Base-by-base conservation (phyloP, 2,888 invertebrate genomes). In the Agrochola circellaris region DNA sequence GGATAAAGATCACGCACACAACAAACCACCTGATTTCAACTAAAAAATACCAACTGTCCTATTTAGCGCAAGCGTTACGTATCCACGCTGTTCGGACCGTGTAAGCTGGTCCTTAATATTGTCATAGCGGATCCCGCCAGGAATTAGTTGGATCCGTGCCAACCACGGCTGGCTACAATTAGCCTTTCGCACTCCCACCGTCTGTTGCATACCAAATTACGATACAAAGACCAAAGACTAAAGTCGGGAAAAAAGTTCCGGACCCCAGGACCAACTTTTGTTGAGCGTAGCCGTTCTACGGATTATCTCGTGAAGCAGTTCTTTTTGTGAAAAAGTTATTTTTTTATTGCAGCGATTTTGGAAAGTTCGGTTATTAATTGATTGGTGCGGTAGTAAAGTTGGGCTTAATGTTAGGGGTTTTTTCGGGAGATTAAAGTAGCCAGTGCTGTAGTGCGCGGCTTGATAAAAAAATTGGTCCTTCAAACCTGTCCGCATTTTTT, bases 121-220 rank as follows among this genome's bases (percentile, higher is more conserved):
- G 82, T 85, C 85, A 84, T 81, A 84, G 79, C 48, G 17, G 66
- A 83, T 82, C 69, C 83, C 75, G 73, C 75, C 75, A 84, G 84
- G 82, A 90, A 88, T 87, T 86, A 88, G 76, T 83, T 89, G 89
- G 90, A 79, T 9, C 56, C 30, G 13, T 38, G 85, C 89, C 89
- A 90, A 82, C 84, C 78, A 78, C 61, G 77, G 83, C 86, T 75
- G 68, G 89, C 77, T 81, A 85, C 89, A 89, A 89, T 89, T 89
- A 89, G 89, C 89, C 87, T 77, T 82, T 80, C 82, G 83, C 87
- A 84, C 80, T 81, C 17, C 60, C n/a, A 62, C 78, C 89, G 80
- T 81, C 87, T 84, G 81, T 87, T 84, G 85, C 83, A 86, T 88
- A 88, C 83, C 58, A 82, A 89, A 88, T 88, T 84, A 87, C 75